Conservation (phyloP, 1,140 invertebrate species). For the Temnothorax nylanderi region DNA sequence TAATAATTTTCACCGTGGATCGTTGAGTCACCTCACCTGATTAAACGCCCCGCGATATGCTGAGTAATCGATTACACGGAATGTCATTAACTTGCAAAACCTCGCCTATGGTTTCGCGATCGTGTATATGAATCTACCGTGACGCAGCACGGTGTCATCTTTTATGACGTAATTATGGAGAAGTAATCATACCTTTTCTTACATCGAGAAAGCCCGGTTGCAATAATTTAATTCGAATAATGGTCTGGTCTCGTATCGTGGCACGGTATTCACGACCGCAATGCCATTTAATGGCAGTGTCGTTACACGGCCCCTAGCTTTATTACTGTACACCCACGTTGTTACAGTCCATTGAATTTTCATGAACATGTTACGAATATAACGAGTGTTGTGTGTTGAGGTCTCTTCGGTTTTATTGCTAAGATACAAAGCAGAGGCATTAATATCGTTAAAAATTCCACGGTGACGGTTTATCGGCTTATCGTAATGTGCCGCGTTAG, state of each 20-base stretch:
- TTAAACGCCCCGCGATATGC: constrained; percentile 23
- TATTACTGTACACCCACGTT: constrained; percentile 42
- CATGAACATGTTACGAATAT: constrained; percentile 47
- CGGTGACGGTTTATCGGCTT: neutral
- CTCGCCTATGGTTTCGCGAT: neutral
- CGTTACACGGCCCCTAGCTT: constrained; percentile 30
- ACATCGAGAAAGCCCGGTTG: constrained; percentile 5
- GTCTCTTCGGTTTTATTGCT: constrained; percentile 31
- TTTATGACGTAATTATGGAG: constrained; percentile 14
- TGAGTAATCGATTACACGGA: constrained; percentile 60
- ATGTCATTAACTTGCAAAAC: constrained; percentile 43
- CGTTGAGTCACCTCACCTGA: constrained; percentile 41
- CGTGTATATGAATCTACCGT: constrained; percentile 32
- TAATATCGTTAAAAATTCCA: constrained; percentile 36
- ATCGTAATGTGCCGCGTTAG: neutral
- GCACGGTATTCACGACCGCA: constrained; percentile 21
- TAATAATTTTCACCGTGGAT: constrained; percentile 41
- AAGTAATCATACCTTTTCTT: constrained; percentile 8
- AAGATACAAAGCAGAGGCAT: neutral
- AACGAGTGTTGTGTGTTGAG: constrained; percentile 1
- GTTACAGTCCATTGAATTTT: constrained; percentile 56
- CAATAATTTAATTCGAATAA: constrained; percentile 31
- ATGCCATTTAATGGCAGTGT: constrained; percentile 49
- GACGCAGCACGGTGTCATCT: neutral
- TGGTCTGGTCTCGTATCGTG: neutral